phyloP scores from a whole-genome alignment of 2,797 vertebrate genomes.

The Phrynocephalus vlangalii region DNA sequence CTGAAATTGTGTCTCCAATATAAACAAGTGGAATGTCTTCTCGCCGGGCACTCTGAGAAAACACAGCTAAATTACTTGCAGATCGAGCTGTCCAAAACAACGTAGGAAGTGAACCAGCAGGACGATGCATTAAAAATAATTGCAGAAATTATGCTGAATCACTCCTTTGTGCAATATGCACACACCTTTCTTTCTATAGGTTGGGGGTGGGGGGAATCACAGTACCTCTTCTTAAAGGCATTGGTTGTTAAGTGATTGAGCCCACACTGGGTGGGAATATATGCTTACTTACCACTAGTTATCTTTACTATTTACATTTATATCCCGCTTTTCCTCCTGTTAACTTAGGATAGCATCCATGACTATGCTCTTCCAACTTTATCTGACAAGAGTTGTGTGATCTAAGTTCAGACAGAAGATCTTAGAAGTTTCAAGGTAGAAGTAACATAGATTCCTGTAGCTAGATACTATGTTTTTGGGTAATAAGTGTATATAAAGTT shows the following conservation, averaged over 20 bases:
- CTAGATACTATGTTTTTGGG: no score
- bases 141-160: conserved; percentile 72
- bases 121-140: conserved; percentile 77
- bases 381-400: not conserved
- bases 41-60: conserved; percentile 73
- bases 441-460: no score
- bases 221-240: conserved; percentile 23
- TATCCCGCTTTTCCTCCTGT: not conserved
- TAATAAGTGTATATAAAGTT: no score
- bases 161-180: conserved; percentile 43
- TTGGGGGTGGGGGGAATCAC: not conserved
- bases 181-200: conserved; percentile 41
- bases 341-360: not conserved
- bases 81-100: conserved; percentile 74
- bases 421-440: no score
- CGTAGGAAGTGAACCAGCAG: conserved; percentile 74
- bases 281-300: not conserved
- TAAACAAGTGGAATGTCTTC: conserved; percentile 85
- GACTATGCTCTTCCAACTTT: not conserved
- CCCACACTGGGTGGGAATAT: not conserved
- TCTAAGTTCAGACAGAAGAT: not conserved
- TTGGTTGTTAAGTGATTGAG: conserved; percentile 21
- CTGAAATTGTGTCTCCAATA: conserved; percentile 85
- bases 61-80: conserved; percentile 85
- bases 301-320: not conserved